Base-by-base conservation (phyloP, 2,113 vertebrate species). In the Pandion haliaetus region DNA sequence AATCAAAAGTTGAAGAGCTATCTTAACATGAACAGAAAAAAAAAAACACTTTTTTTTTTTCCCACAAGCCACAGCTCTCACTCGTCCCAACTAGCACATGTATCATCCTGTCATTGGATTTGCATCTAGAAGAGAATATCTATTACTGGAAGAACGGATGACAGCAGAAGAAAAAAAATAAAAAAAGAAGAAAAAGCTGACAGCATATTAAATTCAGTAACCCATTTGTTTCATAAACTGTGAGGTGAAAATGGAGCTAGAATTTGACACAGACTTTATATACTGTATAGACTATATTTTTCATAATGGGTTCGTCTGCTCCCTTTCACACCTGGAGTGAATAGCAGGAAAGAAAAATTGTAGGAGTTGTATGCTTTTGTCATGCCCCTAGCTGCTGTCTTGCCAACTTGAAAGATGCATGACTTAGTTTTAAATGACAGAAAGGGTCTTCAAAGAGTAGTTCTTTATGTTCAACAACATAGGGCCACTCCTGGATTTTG, bases 1-100 rank as follows among this genome's bases (percentile, higher is more conserved):
- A 87, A 74, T 69, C 9, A 50, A 8, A 58, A 67, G 10, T 23
- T 79, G 29, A 73, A 84, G 19, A 83, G 7, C 8, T 69, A 26
- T 50, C n/a, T 72, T 50, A 38, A 17, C 34, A 59, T 13, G 14
- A 80, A 36, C 1, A 88, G 47, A 50, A 71, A 78, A 80, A 82
- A 2, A 6, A 50, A 1, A 50, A 50, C 8, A 4, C 8, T 8
- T 8, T 11, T 42, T 17, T 9, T 19, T 10, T 2, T 7, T 11
- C 12, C 3, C 13, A 31, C 17, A 50, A 38, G 2, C 17, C 50
- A 66, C 26, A 73, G 19, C 24, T 66, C n/a, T 77, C 25, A 21
- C 20, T 72, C 66, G 52, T 40, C 26, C 45, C 20, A 47, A 17
- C 29, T 19, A 65, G 15, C 16, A 42, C 21, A 82, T 58, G 3